Evolutionary conservation across 2,888 invertebrate species (phyloP), one percentile per base, ranked within the genome.

Genomic region (Stenolophus ochropezus): DNA sequence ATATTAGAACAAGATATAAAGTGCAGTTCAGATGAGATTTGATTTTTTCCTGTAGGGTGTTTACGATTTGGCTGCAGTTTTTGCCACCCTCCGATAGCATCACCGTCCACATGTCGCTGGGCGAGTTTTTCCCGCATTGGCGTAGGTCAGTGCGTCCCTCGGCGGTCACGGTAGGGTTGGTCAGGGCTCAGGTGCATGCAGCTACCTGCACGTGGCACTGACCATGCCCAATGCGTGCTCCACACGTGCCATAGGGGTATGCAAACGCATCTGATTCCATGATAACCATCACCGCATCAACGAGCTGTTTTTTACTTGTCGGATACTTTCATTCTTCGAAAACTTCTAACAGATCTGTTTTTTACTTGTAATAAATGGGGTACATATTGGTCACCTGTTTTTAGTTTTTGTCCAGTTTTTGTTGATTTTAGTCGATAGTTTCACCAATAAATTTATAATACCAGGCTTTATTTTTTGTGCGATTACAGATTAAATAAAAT

Each of bases 141-240:
- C 56, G 20, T 56, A 56, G 56, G 56, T 56, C 56, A 56, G 20
- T 56, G 56, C 56, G 56, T 18, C 20, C 56, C 56, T 20, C 20
- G 18, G 18, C 56, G 56, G 56, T 56, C 56, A 56, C 20, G 56
- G 56, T 56, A 56, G 56, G 56, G 56, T 56, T 56, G 21, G 56
- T 56, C 56, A 56, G 20, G 56, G 56, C 20, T 56, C 56, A 56
- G 56, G 56, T 56, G 56, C 56, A 56, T 56, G 20, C 33, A 42
- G 33, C 33, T 42, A 56, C 56, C 56, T 56, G 56, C 56, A 56
- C 21, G 51, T 56, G 56, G 20, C 56, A 56, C 56, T 56, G 56
- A 56, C 56, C 56, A 56, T 18, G 56, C 20, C 11, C 20, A 56
- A 56, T 20, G 3, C 56, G 56, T 56, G 56, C 56, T 20, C 11